A percentile compares a stretch with the other conserved stretches of the same genome.
These are phyloP conservation scores for Seira ritae DNA, from an alignment of 2,888 invertebrate genomes.

Conservation along the genomic window DNA sequence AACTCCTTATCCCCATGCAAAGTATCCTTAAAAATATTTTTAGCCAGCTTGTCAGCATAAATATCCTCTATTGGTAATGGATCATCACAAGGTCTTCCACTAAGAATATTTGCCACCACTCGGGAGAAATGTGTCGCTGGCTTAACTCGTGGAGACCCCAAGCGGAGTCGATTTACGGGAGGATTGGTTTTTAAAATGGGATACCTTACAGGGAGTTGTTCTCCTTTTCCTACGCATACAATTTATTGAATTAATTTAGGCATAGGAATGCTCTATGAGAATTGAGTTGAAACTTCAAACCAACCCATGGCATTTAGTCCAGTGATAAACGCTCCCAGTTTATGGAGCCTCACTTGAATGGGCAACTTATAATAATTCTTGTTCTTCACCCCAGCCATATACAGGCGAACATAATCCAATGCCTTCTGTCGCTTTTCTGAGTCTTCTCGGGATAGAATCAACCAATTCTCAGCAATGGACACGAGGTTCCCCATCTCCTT, in stretches of 20 bases:
- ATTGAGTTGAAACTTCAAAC: too few relatives aligned
- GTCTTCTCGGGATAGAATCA: conserved; percentile 32
- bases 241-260: too few relatives aligned
- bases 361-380: conserved; percentile 43
- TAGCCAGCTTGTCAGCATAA: conserved; percentile 44
- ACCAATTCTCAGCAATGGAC: conserved; percentile 54
- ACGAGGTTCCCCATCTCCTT: conserved; percentile 54
- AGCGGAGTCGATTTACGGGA: conserved; percentile 2
- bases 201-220: too few relatives aligned
- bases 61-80: conserved; percentile 48
- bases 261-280: too few relatives aligned
- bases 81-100: conserved; percentile 46
- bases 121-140: conserved; percentile 60
- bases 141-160: conserved; percentile 54
- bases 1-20: conserved; percentile 48
- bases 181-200: too few relatives aligned
- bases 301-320: conserved; percentile 49
- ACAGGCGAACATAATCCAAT: conserved; percentile 34
- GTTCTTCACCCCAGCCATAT: conserved; percentile 46
- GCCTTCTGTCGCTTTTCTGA: conserved; percentile 26
- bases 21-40: conserved; percentile 37
- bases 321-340: conserved; percentile 51
- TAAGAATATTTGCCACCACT: conserved; percentile 57
- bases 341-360: conserved; percentile 42
- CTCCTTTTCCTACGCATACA: too few relatives aligned